A percentile compares a stretch with the other conserved stretches of the same genome.
Conservation (phyloP, 2,797 vertebrate genomes). For the Acanthis flammea region DNA sequence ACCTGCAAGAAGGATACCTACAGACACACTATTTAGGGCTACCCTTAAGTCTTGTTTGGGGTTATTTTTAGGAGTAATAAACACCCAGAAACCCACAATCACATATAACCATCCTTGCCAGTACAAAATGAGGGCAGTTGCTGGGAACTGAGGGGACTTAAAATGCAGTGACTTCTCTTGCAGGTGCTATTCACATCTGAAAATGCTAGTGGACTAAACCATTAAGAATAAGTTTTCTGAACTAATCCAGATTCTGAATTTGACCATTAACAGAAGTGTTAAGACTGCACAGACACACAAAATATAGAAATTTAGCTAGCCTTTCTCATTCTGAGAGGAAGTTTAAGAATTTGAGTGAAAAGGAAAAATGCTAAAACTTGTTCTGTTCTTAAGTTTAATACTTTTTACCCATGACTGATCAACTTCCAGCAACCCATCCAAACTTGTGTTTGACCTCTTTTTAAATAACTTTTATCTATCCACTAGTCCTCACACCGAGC, state of each 20-base stretch:
- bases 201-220: background rate
- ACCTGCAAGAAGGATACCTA: background rate
- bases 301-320: background rate
- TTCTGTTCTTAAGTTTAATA: background rate
- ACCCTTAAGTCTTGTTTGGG: background rate
- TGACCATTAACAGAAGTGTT: background rate
- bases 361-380: background rate
- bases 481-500: background rate
- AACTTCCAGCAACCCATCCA: background rate
- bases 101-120: background rate
- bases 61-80: background rate
- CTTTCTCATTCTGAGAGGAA: background rate
- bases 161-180: background rate
- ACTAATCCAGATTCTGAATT: background rate
- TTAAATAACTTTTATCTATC: background rate
- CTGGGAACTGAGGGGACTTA: background rate
- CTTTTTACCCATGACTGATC: background rate
- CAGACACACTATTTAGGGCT: background rate
- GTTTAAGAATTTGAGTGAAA: background rate
- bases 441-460: background rate
- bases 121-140: background rate
- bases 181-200: background rate
- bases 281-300: background rate
- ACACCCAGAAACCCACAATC: background rate
- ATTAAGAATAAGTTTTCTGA: background rate